Conservation (phyloP, 1,140 invertebrate species). For the Micrasema minimum region DNA sequence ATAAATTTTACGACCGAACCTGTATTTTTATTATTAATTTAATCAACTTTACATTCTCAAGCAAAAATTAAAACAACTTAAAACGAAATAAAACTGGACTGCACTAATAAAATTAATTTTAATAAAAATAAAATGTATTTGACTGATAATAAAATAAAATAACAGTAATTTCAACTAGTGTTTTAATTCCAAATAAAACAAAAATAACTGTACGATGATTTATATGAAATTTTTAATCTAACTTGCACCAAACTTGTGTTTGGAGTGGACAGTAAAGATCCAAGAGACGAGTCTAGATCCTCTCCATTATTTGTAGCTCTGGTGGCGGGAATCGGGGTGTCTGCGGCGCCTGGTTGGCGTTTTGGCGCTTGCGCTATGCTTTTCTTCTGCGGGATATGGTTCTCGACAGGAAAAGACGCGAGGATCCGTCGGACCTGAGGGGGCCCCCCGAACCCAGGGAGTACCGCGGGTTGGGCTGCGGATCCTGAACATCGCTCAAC, state of each 20-base stretch:
- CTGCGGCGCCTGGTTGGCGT: conserved; percentile 35
- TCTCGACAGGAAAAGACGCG: conserved; percentile 43
- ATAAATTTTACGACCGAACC: too few relatives aligned
- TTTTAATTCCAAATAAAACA: too few relatives aligned
- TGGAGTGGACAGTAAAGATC: conserved; percentile 57
- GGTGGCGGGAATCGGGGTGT: conserved; percentile 8
- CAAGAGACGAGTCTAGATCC: conserved; percentile 23
- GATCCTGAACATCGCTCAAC: conserved; percentile 31
- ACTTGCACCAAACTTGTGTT: conserved; percentile 37
- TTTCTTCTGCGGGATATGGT: conserved; percentile 47
- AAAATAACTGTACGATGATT: not conserved
- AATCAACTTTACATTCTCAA: too few relatives aligned
- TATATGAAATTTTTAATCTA: not conserved
- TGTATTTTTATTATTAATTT: too few relatives aligned
- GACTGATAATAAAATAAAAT: too few relatives aligned
- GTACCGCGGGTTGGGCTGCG: conserved; percentile 11
- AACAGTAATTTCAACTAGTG: too few relatives aligned
- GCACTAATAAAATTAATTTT: too few relatives aligned
- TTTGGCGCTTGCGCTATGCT: too few relatives aligned
- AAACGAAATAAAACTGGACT: too few relatives aligned
- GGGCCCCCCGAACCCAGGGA: conserved; percentile 10
- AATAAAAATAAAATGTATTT: too few relatives aligned
- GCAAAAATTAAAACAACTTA: too few relatives aligned
- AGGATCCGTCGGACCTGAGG: conserved; percentile 43
- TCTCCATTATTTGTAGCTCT: conserved; percentile 21